A percentile compares a stretch with the other conserved stretches of the same genome.
These are phyloP conservation scores for Anastrepha ludens DNA, from an alignment of 1,140 invertebrate species.

Conservation along the genomic window DNA sequence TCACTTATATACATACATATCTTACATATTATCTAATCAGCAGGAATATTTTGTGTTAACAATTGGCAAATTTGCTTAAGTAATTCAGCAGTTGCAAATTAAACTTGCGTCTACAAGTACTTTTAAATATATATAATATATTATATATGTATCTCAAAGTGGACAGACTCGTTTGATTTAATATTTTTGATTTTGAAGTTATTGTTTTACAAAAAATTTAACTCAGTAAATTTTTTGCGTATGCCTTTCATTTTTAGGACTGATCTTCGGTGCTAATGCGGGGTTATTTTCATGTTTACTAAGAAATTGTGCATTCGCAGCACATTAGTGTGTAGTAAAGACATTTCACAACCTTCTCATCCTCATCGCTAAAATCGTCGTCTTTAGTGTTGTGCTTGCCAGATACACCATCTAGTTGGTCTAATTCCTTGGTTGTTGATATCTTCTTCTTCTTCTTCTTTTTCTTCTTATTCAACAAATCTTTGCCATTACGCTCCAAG, in stretches of 20 bases:
- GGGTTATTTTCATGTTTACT: conserved; percentile 51
- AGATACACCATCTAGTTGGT: conserved; percentile 65
- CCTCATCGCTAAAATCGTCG: conserved; percentile 57
- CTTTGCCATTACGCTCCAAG: conserved; percentile 64
- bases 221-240: neutral
- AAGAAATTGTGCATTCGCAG: conserved; percentile 73
- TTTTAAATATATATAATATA: neutral
- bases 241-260: neutral
- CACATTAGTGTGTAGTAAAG: conserved; percentile 72
- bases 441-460: conserved; percentile 66
- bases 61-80: conserved; percentile 45
- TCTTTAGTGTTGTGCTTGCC: conserved; percentile 60
- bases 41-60: conserved; percentile 45
- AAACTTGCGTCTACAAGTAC: neutral
- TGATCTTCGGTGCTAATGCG: neutral
- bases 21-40: conserved; percentile 26
- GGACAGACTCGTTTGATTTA: conserved; percentile 31
- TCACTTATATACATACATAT: neutral
- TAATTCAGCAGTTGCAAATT: conserved; percentile 30
- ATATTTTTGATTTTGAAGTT: conserved; percentile 27
- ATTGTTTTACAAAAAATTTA: neutral
- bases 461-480: conserved; percentile 66
- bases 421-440: conserved; percentile 58
- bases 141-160: neutral
- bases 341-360: conserved; percentile 72